Percentiles rank a stretch among this genome's conserved stretches.
phyloP scores from a whole-genome alignment of 2,797 vertebrate species.

The Sparus aurata region DNA sequence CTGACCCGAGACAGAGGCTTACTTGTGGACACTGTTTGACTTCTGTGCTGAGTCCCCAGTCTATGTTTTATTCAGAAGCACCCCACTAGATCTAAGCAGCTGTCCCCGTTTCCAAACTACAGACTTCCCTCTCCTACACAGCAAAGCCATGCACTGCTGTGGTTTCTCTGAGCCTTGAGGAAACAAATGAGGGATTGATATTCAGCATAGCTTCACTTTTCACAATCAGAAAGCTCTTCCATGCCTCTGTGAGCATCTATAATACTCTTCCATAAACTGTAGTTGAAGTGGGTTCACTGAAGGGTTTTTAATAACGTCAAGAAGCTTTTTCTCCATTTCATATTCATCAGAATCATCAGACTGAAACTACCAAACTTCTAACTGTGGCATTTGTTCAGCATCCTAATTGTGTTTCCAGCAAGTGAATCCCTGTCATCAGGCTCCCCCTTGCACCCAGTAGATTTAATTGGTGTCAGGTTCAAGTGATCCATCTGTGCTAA shows the following conservation, averaged over 20 bases:
- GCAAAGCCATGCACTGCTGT: conserved; percentile 46
- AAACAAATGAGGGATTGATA: conserved; percentile 66
- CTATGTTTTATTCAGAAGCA: conserved; percentile 81
- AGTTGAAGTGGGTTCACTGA: conserved; percentile 34
- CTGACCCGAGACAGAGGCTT: conserved; percentile 73
- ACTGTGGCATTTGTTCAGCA: conserved; percentile 14
- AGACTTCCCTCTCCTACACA: conserved; percentile 36
- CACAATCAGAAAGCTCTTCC: conserved; percentile 25
- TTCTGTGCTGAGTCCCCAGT: conserved; percentile 55
- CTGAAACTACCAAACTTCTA: conserved; percentile 6
- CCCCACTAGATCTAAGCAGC: conserved; percentile 67
- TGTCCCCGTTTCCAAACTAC: conserved; percentile 63
- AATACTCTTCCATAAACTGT: conserved; percentile 23
- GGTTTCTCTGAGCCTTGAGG: conserved; percentile 43
- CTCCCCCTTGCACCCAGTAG: conserved; percentile 7
- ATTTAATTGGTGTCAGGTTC: conserved; percentile 59
- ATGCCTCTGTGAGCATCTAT: conserved; percentile 29
- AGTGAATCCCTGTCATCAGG: conserved; percentile 22
- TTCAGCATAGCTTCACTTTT: conserved; percentile 56
- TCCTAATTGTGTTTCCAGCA: conserved; percentile 31
- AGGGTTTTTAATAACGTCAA: conserved; percentile 22
- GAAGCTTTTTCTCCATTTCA: conserved; percentile 16
- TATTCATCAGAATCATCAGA: conserved; percentile 22
- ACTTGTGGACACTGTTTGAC: conserved; percentile 77
- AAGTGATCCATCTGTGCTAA: conserved; percentile 60